Base-by-base conservation (phyloP, 2,113 vertebrate species). In the Cinclus cinclus region DNA sequence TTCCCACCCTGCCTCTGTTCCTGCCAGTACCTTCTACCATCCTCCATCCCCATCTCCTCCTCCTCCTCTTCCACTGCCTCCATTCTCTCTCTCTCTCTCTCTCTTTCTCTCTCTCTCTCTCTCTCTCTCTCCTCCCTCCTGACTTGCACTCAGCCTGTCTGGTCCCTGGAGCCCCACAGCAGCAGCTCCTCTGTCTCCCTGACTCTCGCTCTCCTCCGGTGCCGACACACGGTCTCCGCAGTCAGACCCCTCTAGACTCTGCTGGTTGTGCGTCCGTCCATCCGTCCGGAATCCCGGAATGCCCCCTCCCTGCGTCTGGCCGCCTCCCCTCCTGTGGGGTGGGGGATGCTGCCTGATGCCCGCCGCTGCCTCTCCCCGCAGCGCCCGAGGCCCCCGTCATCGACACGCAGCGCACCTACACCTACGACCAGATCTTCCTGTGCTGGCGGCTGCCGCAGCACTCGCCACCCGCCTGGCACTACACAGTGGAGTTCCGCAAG, bases 381-480 rank as follows among this genome's bases (percentile, higher is more conserved):
- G 99, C 98, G 3, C 99, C 99, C 0, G 96, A 99, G 89, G 99
- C 99, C 39, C 99, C 99, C 0, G 99, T 99, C 88, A 99, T 99
- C 5, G 99, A 99, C 97, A 99, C 99, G 14, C 99, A 99, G 96
- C 99, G 99, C 96, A 99, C 99, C 30, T 98, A 99, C 52, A 99
- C 99, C 69, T 99, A 99, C 9, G 99, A 99, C 96, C 99, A 99
- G 98, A 98, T 99, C 92, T 99, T 99, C 94, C 95, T 99, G 88
- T 99, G 99, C 97, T 99, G 99, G 99, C 98, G 99, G 56, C 98
- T 99, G 78, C 99, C 99, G 35, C 98, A 98, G 67, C 99, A 99
- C 97, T 99, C 99, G 0, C 98, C 99, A 1, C 98, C 98, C 0
- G 99, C 99, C 74, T 99, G 99, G 99, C 99, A 99, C 96, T 99